Base-by-base conservation (phyloP, 2,888 invertebrate species). In the Himalopsyche tibetana region DNA sequence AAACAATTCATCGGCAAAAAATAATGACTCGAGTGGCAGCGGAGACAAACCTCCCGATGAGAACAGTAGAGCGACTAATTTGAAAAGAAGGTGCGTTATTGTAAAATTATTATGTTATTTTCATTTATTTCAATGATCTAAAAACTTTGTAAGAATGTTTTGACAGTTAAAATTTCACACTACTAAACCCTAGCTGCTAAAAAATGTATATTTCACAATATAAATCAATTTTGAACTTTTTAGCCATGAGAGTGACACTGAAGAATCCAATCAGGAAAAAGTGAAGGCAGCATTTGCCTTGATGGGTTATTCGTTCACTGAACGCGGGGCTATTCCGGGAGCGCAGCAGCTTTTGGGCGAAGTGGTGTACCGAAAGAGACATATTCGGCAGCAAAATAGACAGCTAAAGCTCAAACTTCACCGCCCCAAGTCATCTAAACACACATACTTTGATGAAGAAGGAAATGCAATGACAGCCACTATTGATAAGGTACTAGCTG, bases 371-470 rank as follows among this genome's bases (percentile, higher is more conserved):
- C 94, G 94, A 85, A 95, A 95, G 90, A 93, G 94, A 42, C 92
- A 94, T 87, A 93, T 94, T 2, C 93, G 94, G 88, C 91, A 92
- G 74, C 94, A 94, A 89, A 94, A 94, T 90, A 91, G 94, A 28
- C 92, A 93, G 88, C 90, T 94, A 19, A 93, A 93, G 89, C 92
- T 95, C 88, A 92, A 94, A 19, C 92, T 93, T 0, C 92, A 92
- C 0, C 90, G 93, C 56, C 90, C 91, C 84, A 92, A 91, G 89
- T 91, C 91, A 83, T 91, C 94, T 9, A 94, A 92, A 89, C 95
- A 96, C 90, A 94, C 93, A 15, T 94, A 94, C 89, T 96, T 95
- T 89, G 95, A 96, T 90, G 95, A 95, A 81, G 95, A 95, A 89
- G 95, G 95, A 0, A 94, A 94, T 88, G 92, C 94, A 88, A 91